A percentile compares a stretch with the other conserved stretches of the same genome.
These are phyloP conservation scores for Scaptomyza flava DNA, from an alignment of 2,888 invertebrate species.

Conservation along the genomic window DNA sequence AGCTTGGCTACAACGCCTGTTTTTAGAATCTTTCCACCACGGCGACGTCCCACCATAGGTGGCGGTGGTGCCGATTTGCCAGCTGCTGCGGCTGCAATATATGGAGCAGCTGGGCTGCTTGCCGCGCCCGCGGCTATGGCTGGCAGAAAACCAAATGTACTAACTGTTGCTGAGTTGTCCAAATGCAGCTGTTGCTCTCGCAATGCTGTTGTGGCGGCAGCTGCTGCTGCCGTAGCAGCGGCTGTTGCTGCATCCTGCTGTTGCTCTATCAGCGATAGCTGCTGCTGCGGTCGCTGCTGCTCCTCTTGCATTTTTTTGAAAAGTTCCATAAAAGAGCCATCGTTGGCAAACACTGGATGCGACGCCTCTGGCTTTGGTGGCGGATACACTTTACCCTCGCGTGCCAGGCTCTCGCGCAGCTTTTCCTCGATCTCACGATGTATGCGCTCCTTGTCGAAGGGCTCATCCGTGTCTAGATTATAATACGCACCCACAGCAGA, in stretches of 20 bases:
- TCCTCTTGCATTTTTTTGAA: constrained; percentile 92
- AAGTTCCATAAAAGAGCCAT: constrained; percentile 95
- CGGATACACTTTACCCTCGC: constrained; percentile 85
- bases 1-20: constrained; percentile 95
- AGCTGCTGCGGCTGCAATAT: constrained; percentile 71
- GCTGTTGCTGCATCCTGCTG: constrained; percentile 6
- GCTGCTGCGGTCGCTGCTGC: constrained; percentile 47
- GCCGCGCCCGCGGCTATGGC: constrained; percentile 64
- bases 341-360: constrained; percentile 87
- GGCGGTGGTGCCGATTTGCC: constrained; percentile 83
- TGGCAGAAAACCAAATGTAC: constrained; percentile 46
- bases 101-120: constrained; percentile 68
- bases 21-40: constrained; percentile 94
- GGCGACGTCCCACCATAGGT: constrained; percentile 90
- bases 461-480: constrained; percentile 79
- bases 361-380: constrained; percentile 87
- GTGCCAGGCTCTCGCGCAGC: constrained; percentile 81
- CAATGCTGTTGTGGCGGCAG: constrained; percentile 7
- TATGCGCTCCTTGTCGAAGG: constrained; percentile 83
- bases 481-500: constrained; percentile 76
- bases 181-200: background rate
- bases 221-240: constrained; percentile 11
- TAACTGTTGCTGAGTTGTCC: constrained; percentile 8
- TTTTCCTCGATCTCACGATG: constrained; percentile 84
- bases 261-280: constrained; percentile 2